A percentile compares a stretch with the other conserved stretches of the same genome.
Evolutionary conservation across 2,113 vertebrate genomes (phyloP).

Genomic region (Otus sunia): DNA sequence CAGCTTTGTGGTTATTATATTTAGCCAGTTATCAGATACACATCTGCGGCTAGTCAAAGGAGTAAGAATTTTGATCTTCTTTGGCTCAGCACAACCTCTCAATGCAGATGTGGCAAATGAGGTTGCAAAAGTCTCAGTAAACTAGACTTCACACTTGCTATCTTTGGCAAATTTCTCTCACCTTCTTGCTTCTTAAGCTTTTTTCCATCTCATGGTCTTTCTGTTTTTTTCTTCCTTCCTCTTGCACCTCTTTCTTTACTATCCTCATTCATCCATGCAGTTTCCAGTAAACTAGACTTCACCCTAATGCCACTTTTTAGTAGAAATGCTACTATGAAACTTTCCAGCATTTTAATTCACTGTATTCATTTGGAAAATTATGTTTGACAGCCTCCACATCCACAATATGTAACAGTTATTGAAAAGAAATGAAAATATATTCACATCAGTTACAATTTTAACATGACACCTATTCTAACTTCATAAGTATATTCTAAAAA

Average conservation of each 20-base stretch:
- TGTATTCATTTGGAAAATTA: not conserved
- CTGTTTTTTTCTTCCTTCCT: not conserved
- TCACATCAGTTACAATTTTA: not conserved
- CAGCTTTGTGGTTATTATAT: not conserved
- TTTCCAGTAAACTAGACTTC: not conserved
- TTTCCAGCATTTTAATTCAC: not conserved
- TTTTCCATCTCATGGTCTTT: not conserved
- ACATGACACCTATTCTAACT: not conserved
- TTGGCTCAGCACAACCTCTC: not conserved
- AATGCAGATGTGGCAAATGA: not conserved
- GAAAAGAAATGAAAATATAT: not conserved
- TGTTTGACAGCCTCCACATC: not conserved
- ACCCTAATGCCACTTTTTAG: not conserved
- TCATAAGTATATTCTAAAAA: not conserved
- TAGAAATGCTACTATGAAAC: not conserved
- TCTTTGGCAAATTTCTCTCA: not conserved
- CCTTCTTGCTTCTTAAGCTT: not conserved
- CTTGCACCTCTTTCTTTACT: not conserved
- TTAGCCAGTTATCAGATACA: not conserved
- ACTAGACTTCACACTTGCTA: not conserved
- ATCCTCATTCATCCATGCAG: not conserved
- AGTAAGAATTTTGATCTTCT: not conserved
- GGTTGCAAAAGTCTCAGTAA: not conserved
- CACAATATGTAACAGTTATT: not conserved
- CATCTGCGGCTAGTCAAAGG: not conserved